Base-by-base conservation (phyloP, 2,888 invertebrate genomes). In the Chrysodeixis includens region DNA sequence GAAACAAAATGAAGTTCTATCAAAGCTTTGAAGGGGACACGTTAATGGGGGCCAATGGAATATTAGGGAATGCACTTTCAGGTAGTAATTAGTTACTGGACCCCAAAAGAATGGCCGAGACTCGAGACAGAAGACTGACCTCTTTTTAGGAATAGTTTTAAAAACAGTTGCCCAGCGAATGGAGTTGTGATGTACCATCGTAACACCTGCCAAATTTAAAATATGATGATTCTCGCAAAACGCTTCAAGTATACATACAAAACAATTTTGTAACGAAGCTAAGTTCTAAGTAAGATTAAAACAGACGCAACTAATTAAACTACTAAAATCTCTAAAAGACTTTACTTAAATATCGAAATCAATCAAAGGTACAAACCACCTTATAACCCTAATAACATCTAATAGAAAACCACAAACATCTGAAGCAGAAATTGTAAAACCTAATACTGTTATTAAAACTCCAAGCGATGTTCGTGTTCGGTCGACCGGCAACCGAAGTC, bases 1-100 rank as follows among this genome's bases (percentile, higher is more conserved):
- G 61, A 64, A 67, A 52, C 69, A 67, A 56, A 78, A 72, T 78
- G 71, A 78, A 72, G 65, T 68, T 66, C 51, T 64, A 75, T 71
- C 64, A 69, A 69, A 71, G 70, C 79, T 78, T 78, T 78, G 67
- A 71, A 74, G 74, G 8, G 61, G 49, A 22, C 22, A 18, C 32
- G 58, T 20, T 77, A 69, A 73, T 77, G 66, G 74, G 49, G 55
- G 22, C 35, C 54, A 40, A 53, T 51, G 20, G 8, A 32, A 35
- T 49, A 62, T 66, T 76, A 53, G 56, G 56, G 10, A 46, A 63
- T 56, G 30, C 22, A 9, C 52, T 71, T 74, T 74, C 51, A 46
- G 18, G 7, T n/a, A 16, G 40, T 49, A 35, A 30, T n/a, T 26
- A 22, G 20, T 32, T 40, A 16, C 14, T 22, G 30, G 12, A 5